Base-by-base conservation (phyloP, 1,140 invertebrate genomes). In the Orchesella cincta region DNA sequence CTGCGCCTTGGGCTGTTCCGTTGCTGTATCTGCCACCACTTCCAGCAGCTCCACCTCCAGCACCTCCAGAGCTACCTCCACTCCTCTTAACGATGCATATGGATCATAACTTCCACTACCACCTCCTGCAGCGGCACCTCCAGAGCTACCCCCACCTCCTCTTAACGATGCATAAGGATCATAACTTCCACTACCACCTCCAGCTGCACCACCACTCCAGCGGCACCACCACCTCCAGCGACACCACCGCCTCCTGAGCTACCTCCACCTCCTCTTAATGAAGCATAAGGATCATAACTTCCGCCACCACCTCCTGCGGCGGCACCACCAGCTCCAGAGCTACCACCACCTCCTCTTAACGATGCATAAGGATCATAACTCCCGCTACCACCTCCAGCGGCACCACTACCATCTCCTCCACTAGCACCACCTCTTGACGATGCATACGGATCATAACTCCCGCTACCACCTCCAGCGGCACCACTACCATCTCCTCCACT, bases 151-250 rank as follows among this genome's bases (percentile, higher is more conserved):
- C 26, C 26, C 64, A 70, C 70, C 70, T 36, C 18, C 76, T 39
- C 18, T 71, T 75, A 28, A 31, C 34, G n/a, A 62, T 36, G 70
- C n/a, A 29, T 23, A 29, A 16, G 33, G 70, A 67, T 74, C 54
- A 57, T 57, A 23, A 20, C 39, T 46, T 46, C 39, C 39, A 46
- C 20, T 46, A n/a, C 83, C 81, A 46, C 73, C 76, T 31, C 36
- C 75, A 12, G 52, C 34, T 8, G 64, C 64, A 46, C 80, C 73
- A 31, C 52, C n/a, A n/a, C 71, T 16, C 62, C 75, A 16, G 33
- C 16, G 26, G 14, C 64, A 16, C 64, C 33, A 16, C 26, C 64
- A 70, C 70, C 70, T 36, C 18, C 76, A 20, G 8, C 20, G 8
- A 20, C 39, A 46, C 39, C 39, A 46, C 20, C 39, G 20, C 8